Evolutionary conservation across 2,888 invertebrate species (phyloP).

Genomic region (Patella ulyssiponensis): DNA sequence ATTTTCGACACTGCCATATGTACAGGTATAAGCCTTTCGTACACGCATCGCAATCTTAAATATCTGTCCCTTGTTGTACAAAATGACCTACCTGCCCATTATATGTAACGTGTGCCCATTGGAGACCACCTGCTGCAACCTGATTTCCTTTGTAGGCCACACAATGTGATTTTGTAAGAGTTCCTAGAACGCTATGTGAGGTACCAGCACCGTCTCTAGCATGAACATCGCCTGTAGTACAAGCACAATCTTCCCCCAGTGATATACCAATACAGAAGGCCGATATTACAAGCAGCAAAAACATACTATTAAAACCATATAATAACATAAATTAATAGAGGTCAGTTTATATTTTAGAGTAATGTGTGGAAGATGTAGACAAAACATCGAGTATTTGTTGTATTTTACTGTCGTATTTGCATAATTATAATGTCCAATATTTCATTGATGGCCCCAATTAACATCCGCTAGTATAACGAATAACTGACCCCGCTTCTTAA

Average conservation of each 20-base stretch:
- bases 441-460: too few species aligned
- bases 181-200: conserved; percentile 39
- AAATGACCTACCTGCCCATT: conserved; percentile 15
- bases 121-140: conserved; percentile 30
- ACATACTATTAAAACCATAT: background rate
- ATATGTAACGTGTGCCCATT: conserved; percentile 24
- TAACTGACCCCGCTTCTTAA: too few species aligned
- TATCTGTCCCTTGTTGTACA: too few species aligned
- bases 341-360: background rate
- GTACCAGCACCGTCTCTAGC: conserved; percentile 46
- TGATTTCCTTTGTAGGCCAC: conserved; percentile 42
- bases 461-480: too few species aligned
- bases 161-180: conserved; percentile 38
- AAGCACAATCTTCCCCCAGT: conserved; percentile 42
- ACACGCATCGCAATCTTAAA: too few species aligned
- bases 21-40: too few species aligned
- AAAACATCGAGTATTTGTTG: too few species aligned
- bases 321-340: background rate
- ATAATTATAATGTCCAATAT: too few species aligned
- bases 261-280: background rate
- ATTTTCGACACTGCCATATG: too few species aligned
- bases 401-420: too few species aligned
- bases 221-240: conserved; percentile 44
- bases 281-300: background rate
- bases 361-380: too few species aligned